Percentiles rank a stretch among this genome's conserved stretches.
Conservation (phyloP, 2,113 vertebrate genomes). For the Xenopus laevis region DNA sequence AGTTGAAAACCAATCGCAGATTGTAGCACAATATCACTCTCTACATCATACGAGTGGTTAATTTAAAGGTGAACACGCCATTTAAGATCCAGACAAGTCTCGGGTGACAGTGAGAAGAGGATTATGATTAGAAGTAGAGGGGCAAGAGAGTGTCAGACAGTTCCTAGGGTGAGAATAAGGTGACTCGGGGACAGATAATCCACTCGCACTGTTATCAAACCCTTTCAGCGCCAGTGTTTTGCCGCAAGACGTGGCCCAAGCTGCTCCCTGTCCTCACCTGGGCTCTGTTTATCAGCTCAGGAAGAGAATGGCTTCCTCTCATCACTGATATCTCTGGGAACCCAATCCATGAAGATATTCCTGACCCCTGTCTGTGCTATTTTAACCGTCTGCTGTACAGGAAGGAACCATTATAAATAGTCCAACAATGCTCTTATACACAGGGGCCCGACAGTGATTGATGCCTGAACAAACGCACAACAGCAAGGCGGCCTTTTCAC, state of each 20-base stretch:
- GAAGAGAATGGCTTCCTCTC: slow-evolving; percentile 71
- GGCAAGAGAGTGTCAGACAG: too few species aligned
- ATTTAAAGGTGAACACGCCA: too few species aligned
- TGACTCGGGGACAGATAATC: background rate
- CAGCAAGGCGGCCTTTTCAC: slow-evolving; percentile 47
- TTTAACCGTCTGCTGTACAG: slow-evolving; percentile 75
- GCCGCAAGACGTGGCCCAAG: background rate
- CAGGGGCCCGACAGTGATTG: slow-evolving; percentile 70
- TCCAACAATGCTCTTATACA: slow-evolving; percentile 73
- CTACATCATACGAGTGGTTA: too few species aligned
- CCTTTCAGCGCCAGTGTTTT: slow-evolving; percentile 8
- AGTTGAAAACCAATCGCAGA: too few species aligned
- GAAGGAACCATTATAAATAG: slow-evolving; percentile 86
- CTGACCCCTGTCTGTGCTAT: slow-evolving; percentile 66
- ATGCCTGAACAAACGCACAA: slow-evolving; percentile 79
- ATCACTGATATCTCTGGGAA: slow-evolving; percentile 72
- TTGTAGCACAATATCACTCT: too few species aligned
- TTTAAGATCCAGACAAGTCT: too few species aligned
- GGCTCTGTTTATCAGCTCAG: slow-evolving; percentile 64
- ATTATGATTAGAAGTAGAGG: too few species aligned
- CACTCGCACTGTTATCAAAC: background rate
- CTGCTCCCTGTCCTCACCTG: slow-evolving; percentile 47
- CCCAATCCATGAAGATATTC: slow-evolving; percentile 74
- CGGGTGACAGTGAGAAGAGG: too few species aligned
- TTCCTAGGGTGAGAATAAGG: background rate